These are phyloP conservation scores for Eptesicus fuscus DNA, from an alignment of 2,113 vertebrate genomes.

Conservation along the genomic window DNA sequence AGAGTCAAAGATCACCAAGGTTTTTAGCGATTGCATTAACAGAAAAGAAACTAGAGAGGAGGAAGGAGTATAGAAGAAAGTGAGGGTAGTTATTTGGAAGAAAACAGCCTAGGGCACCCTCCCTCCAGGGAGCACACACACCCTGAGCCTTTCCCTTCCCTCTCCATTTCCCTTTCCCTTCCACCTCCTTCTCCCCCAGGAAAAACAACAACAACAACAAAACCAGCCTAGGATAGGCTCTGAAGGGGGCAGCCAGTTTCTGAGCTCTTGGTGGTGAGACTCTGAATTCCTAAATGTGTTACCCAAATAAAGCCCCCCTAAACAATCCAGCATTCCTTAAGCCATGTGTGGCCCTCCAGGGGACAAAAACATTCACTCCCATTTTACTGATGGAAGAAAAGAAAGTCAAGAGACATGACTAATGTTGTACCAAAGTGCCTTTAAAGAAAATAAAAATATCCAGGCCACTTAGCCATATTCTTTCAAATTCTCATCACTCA, in stretches of 20 bases:
- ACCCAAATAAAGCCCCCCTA: neutral
- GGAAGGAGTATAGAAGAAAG: neutral
- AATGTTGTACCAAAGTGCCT: neutral
- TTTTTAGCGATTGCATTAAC: neutral
- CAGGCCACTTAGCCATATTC: neutral
- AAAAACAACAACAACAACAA: neutral
- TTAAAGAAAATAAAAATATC: neutral
- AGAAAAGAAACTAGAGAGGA: neutral
- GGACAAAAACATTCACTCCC: neutral
- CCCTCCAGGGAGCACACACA: too few species aligned
- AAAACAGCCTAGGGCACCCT: neutral
- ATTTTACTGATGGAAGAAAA: neutral
- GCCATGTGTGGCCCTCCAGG: neutral
- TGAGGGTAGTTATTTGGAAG: neutral
- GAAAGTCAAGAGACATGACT: neutral
- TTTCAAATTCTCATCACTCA: conserved; percentile 33
- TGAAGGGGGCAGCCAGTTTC: neutral
- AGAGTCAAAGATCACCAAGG: neutral
- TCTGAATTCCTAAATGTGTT: neutral
- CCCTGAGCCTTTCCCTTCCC: too few species aligned
- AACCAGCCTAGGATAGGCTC: neutral
- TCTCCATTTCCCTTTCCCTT: too few species aligned
- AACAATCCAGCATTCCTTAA: neutral
- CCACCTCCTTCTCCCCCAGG: too few species aligned
- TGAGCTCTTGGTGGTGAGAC: neutral